Conservation (phyloP, 2,797 vertebrate species). For the Crenuchus spilurus region DNA sequence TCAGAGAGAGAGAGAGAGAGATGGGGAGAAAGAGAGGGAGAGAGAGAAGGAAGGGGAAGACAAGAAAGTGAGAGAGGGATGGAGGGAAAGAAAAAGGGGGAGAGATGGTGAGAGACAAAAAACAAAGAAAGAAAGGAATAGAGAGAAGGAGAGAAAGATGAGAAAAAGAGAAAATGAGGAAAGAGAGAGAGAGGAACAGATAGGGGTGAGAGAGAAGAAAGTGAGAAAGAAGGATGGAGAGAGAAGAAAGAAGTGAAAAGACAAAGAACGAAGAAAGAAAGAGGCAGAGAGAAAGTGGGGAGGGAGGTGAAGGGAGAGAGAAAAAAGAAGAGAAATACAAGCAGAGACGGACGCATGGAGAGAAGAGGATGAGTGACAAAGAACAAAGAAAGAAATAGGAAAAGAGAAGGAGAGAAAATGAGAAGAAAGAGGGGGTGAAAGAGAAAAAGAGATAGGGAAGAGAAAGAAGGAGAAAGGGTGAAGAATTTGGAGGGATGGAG, state of each 20-base stretch:
- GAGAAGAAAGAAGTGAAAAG: not conserved
- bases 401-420: not conserved
- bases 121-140: not conserved
- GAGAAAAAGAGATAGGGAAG: not conserved
- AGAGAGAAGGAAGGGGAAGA: not conserved
- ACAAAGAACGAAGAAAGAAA: too few relatives aligned
- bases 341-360: not conserved
- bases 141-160: not conserved
- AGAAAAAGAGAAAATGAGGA: not conserved
- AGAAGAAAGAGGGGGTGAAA: not conserved
- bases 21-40: not conserved
- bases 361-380: not conserved
- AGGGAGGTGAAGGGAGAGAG: not conserved
- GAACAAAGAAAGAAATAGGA: too few relatives aligned
- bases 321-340: not conserved
- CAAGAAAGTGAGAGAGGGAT: not conserved
- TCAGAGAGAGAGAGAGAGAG: conserved; percentile 6
- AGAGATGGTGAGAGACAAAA: not conserved
- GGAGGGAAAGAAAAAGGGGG: not conserved
- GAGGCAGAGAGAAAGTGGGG: not conserved
- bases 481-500: not conserved
- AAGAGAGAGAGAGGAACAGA: not conserved
- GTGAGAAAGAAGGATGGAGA: not conserved
- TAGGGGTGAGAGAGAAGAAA: not conserved
- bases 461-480: not conserved